Percentiles rank a stretch among this genome's conserved stretches.
Conservation (phyloP, 2,888 invertebrate genomes). For the Notodonta dromedarius region DNA sequence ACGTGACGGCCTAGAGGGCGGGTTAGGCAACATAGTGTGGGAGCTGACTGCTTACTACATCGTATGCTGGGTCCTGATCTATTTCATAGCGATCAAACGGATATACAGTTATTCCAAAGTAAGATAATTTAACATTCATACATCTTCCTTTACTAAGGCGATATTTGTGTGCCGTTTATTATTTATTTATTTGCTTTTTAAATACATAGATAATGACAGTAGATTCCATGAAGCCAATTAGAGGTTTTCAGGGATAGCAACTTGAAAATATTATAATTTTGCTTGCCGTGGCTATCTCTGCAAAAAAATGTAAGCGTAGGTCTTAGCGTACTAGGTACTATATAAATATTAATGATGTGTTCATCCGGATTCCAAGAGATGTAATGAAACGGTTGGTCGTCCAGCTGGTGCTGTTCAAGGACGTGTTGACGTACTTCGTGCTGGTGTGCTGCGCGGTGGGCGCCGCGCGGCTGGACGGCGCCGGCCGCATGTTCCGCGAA, state of each 20-base stretch:
- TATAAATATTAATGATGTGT: too few species aligned
- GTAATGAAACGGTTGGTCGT: not conserved
- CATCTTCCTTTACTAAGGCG: too few species aligned
- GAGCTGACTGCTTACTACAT: slow-evolving; percentile 66
- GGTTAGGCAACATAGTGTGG: slow-evolving; percentile 67
- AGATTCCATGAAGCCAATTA: too few species aligned
- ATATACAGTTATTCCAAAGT: slow-evolving; percentile 79
- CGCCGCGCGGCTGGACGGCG: slow-evolving; percentile 59
- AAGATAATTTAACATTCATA: slow-evolving; percentile 7
- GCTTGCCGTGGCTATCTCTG: too few species aligned
- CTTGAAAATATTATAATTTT: too few species aligned
- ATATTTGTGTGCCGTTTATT: too few species aligned
- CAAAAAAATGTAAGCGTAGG: too few species aligned
- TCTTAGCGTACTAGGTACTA: too few species aligned
- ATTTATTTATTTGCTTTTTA: too few species aligned
- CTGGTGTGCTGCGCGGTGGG: slow-evolving; percentile 60
- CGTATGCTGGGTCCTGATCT: slow-evolving; percentile 70
- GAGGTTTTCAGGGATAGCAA: too few species aligned
- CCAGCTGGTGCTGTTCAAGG: slow-evolving; percentile 75
- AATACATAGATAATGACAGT: too few species aligned
- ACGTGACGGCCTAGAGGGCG: slow-evolving; percentile 61
- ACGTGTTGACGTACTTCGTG: slow-evolving; percentile 64
- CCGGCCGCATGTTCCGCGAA: slow-evolving; percentile 56
- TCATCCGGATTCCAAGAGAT: too few species aligned
- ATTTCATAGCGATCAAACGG: slow-evolving; percentile 67